Evolutionary conservation across 1,140 invertebrate species (phyloP), one percentile per base, ranked within the genome.

Genomic region (Lordiphosa clarofinis): DNA sequence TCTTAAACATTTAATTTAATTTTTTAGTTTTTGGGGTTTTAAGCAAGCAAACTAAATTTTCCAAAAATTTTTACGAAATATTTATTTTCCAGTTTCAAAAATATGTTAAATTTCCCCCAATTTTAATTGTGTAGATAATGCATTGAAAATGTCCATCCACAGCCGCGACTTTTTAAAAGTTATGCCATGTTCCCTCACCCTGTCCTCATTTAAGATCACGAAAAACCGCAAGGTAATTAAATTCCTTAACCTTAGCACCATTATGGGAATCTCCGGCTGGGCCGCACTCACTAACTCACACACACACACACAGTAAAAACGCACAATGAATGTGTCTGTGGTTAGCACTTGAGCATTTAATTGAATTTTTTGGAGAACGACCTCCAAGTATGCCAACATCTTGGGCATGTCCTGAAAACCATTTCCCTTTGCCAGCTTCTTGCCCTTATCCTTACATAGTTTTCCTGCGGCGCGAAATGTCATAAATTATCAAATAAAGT

Each of bases 401-500:
- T 74, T 74, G 70, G 54, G 62, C 55, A 42, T 60, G 69, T 67
- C 52, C 56, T 43, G 39, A 49, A 50, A 19, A 9, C 36, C 12
- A 35, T 28, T 7, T 9, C 8, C 3, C 13, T 13, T 33, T 21
- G 8, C 31, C 11, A 15, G 43, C 44, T n/a, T 12, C 8, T 36
- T 52, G 35, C 19, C 9, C 48, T 24, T 38, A 48, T 47, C 53
- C 53, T 64, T 59, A 64, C 72, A 69, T 74, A 74, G 72, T 75
- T 74, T 73, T 65, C 58, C 65, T 56, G 46, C 64, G 56, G 63
- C 57, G 57, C 50, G 47, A 70, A 75, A 69, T 69, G 72, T 74
- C 72, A 74, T 74, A 74, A 74, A 74, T 74, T 74, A 74, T 74
- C 71, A 74, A 74, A 74, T 74, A 75, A 74, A 74, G 55, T 74